Evolutionary conservation across 2,113 vertebrate genomes (phyloP), one percentile per base, ranked within the genome.

Genomic region (Elgaria multicarinata): DNA sequence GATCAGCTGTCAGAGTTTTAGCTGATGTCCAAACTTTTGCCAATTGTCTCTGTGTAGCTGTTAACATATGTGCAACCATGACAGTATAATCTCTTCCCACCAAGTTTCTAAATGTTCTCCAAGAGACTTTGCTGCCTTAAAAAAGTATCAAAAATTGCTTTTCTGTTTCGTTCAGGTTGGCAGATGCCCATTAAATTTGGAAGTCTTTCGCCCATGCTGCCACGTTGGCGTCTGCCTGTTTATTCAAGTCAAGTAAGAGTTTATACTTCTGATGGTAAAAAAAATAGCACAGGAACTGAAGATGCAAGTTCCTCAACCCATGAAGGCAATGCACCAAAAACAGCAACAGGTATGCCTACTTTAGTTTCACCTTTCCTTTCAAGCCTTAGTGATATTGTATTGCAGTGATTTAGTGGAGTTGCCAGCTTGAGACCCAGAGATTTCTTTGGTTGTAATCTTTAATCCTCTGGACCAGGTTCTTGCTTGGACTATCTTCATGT

Each of bases 251-350:
- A 97, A 95, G 95, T 98, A 64, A 98, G 98, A 89, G 97, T 97
- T 95, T 99, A 98, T 92, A 98, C 97, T 53, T 98, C 98, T 53
- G 94, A 95, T 83, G 96, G 96, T 71, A 96, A 97, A 90, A 97
- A 97, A 90, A 96, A 95, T 91, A 96, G 87, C 91, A 96, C 92
- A 79, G 96, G 96, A 55, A 93, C 96, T 80, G 91, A 95, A 66
- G 84, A 87, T 53, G 71, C 4, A 83, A 95, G 91, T 91, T 31
- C 83, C 44, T 90, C 95, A 79, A 22, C 81, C 1, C 22, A 46
- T 85, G 95, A 94, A 91, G 93, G 92, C 66, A 58, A 44, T 2
- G 58, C 22, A 0, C 88, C 20, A 22, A 95, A 95, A 92, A 75
- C 0, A 93, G 95, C 94, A 94, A 83, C 93, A 95, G 97, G 97